phyloP scores from a whole-genome alignment of 1,140 invertebrate genomes.

The Drosophila equinoxialis region DNA sequence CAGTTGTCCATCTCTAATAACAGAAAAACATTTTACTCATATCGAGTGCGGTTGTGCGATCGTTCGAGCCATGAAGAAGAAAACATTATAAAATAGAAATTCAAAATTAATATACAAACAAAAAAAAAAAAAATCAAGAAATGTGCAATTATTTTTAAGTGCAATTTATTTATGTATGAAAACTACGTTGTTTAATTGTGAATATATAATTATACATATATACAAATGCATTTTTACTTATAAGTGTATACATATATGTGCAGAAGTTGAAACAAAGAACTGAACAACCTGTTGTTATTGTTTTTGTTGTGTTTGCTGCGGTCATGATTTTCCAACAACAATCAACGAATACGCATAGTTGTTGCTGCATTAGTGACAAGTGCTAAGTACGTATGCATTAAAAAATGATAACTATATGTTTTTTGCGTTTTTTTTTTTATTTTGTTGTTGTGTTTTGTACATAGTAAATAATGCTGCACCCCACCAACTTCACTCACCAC shows the following conservation, averaged over 20 bases:
- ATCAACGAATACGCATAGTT: not conserved
- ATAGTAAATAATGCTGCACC: conserved; percentile 1
- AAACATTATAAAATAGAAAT: not conserved
- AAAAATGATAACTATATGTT: not conserved
- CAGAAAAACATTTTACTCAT: conserved; percentile 2
- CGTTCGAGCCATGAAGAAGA: not conserved
- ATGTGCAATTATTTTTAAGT: conserved; percentile 6
- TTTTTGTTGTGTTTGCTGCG: conserved; percentile 1
- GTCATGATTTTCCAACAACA: conserved; percentile 11
- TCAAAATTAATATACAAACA: not conserved
- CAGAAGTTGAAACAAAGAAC: conserved; percentile 8
- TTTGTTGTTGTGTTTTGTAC: not conserved
- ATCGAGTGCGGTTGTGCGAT: not conserved
- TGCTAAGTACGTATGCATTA: conserved; percentile 9
- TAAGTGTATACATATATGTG: not conserved
- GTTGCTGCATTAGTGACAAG: conserved; percentile 1
- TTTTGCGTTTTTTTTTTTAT: not conserved
- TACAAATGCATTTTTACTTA: not conserved
- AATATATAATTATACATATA: not conserved
- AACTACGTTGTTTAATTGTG: not conserved
- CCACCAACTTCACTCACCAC: not conserved
- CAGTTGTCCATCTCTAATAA: not conserved
- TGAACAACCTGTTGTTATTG: conserved; percentile 10
- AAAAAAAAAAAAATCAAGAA: not conserved
- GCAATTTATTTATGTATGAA: not conserved